phyloP scores from a whole-genome alignment of 2,888 invertebrate genomes.

The Troilus luridus region DNA sequence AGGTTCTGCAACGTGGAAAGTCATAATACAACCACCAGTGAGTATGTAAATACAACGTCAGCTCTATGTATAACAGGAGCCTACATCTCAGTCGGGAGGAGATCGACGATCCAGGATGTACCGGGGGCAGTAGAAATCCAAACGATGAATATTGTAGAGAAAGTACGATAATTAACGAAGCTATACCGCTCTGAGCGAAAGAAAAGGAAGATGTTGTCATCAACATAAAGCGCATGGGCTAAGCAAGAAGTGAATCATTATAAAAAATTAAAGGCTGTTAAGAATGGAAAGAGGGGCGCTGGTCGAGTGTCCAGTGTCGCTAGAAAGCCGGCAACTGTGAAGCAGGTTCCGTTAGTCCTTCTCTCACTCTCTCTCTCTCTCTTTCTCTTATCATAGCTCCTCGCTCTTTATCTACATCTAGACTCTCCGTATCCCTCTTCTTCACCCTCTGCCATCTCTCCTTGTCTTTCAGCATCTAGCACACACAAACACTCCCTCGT shows the following conservation, averaged over 20 bases:
- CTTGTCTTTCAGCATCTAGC: conserved; percentile 9
- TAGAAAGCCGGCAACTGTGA: conserved; percentile 28
- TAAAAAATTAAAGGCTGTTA: conserved; percentile 34
- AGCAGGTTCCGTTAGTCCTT: conserved; percentile 40
- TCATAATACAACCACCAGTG: neutral
- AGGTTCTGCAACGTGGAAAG: conserved; percentile 4
- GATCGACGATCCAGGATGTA: conserved; percentile 9
- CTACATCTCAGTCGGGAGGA: neutral
- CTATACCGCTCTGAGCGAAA: neutral
- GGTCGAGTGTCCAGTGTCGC: conserved; percentile 31
- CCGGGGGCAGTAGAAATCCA: neutral
- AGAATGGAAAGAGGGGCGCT: conserved; percentile 43
- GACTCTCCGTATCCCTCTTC: neutral
- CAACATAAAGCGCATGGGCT: conserved; percentile 11
- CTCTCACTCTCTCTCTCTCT: neutral
- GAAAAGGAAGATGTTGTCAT: neutral
- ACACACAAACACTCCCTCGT: conserved; percentile 27
- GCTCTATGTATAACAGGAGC: conserved; percentile 4
- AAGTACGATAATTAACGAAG: conserved; percentile 9
- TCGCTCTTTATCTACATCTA: conserved; percentile 37
- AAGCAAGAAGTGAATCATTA: conserved; percentile 37
- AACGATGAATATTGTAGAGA: conserved; percentile 40
- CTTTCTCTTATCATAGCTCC: conserved; percentile 13
- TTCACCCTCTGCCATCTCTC: neutral
- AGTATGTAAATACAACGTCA: conserved; percentile 25